Evolutionary conservation across 2,797 vertebrate genomes (phyloP), one percentile per base, ranked within the genome.

Genomic region (Protonibea diacanthus): DNA sequence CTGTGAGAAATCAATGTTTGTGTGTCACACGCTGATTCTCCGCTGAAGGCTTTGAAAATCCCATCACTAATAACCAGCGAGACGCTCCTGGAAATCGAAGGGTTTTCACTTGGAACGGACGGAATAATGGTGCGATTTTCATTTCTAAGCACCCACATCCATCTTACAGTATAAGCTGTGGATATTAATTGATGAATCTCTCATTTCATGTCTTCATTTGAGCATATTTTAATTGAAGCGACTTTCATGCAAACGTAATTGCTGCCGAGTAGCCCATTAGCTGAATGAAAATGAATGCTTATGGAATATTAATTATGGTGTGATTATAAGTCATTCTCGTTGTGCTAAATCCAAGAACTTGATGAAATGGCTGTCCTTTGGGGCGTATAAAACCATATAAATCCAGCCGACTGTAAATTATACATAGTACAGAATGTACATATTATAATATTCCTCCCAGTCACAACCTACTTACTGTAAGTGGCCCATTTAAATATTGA

Each of bases 161-260:
- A 89, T 92, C 82, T 88, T 38, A 8, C 58, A 68, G 65, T 51
- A 23, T 27, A 44, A 82, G 48, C 74, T 40, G 27, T 15, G 73
- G 70, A 80, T 79, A 74, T 78, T 86, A 89, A 88, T 87, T 79
- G 84, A 93, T 85, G 85, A 76, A 81, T 86, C 78, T 80, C 76
- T 82, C 58, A 57, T 75, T 75, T 89, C 84, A 84, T 85, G 72
- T 86, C 87, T 89, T 90, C 87, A 87, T 89, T 81, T 88, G 78
- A 83, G 84, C 80, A 72, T 70, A 78, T 91, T 90, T 91, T 94
- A 93, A 94, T 92, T 91, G 88, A 86, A 93, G 90, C 89, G 92
- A 93, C 92, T 94, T 94, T 95, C 90, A 91, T 89, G 86, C 89
- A 75, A 82, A 89, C 70, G 62, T 88, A 85, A 91, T 92, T 88